Percentiles rank a stretch among this genome's conserved stretches.
Conservation (phyloP, 2,797 vertebrate genomes). For the Linurgus olivaceus region DNA sequence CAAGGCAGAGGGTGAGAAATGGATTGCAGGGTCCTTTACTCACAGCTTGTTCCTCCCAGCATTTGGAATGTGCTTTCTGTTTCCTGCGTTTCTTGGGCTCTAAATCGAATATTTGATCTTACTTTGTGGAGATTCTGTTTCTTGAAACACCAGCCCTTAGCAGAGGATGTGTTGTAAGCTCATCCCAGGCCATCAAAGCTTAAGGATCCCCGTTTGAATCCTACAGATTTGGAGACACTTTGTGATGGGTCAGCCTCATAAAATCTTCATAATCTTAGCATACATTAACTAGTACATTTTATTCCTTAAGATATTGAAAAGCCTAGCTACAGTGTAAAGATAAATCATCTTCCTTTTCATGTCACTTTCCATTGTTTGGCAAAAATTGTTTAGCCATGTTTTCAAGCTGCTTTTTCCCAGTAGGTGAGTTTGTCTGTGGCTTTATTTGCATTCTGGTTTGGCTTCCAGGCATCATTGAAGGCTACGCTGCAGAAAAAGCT, state of each 20-base stretch:
- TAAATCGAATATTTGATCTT: not conserved
- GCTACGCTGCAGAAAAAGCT: constrained; percentile 87
- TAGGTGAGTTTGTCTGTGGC: not conserved
- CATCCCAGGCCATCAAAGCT: not conserved
- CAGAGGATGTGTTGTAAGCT: not conserved
- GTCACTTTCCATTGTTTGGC: not conserved
- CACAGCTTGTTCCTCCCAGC: not conserved
- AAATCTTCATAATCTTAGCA: not conserved
- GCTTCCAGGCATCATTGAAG: constrained; percentile 86
- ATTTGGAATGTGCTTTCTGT: not conserved
- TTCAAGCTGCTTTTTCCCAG: not conserved
- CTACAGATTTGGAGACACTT: not conserved
- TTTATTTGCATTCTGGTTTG: not conserved
- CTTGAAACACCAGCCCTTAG: not conserved
- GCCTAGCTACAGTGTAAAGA: not conserved
- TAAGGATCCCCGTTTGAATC: not conserved
- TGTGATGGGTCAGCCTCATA: not conserved
- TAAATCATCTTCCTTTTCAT: not conserved
- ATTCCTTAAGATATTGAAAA: not conserved
- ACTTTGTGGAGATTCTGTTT: not conserved
- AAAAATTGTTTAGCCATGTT: not conserved
- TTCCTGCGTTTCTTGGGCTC: not conserved
- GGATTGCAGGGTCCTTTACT: not conserved
- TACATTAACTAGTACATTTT: not conserved
- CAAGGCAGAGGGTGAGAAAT: constrained; percentile 86